Evolutionary conservation across 1,140 invertebrate species (phyloP), one percentile per base, ranked within the genome.

Genomic region (Neotoxoptera formosana): DNA sequence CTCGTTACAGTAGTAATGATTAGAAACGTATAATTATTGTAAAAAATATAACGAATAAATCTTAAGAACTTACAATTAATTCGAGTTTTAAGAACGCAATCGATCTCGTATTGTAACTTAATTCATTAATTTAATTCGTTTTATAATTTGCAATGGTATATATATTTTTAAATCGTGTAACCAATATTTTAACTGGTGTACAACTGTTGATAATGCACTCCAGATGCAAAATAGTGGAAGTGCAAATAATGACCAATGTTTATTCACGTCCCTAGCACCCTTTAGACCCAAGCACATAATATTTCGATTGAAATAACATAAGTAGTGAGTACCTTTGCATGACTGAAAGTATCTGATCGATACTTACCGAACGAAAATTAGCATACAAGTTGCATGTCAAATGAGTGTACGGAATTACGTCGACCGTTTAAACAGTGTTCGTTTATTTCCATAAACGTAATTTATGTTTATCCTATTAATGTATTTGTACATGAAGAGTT

Each of bases 381-480:
- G 60, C 60, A 76, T 76, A n/a, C 14, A 76, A 76, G 60, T 76
- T 76, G 14, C 60, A n/a, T 76, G 60, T 76, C 60, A n/a, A 76
- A 76, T n/a, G 30, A 4, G 30, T n/a, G 30, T 67, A 67, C 11
- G 6, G 11, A n/a, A 67, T 76, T 14, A n/a, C 14, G 14, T 76
- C n/a, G 17, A 76, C n/a, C n/a, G n/a, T 76, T 76, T n/a, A 76
- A 76, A 76, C n/a, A n/a, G 30, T n/a, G n/a, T 76, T 17, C 14
- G 4, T 17, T 76, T 30, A 76, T 67, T 67, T 67, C 30, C 60
- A 67, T 67, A 67, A 67, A 67, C 30, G 60, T 30, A 67, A 67
- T 76, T 76, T 76, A 76, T 76, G 60, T 76, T n/a, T 34, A 76
- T 76, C 6, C 60, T 76, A 76, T 76, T 76, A 76, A 76, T 76